Conservation (phyloP, 2,888 invertebrate genomes). For the Camponotus fellah region DNA sequence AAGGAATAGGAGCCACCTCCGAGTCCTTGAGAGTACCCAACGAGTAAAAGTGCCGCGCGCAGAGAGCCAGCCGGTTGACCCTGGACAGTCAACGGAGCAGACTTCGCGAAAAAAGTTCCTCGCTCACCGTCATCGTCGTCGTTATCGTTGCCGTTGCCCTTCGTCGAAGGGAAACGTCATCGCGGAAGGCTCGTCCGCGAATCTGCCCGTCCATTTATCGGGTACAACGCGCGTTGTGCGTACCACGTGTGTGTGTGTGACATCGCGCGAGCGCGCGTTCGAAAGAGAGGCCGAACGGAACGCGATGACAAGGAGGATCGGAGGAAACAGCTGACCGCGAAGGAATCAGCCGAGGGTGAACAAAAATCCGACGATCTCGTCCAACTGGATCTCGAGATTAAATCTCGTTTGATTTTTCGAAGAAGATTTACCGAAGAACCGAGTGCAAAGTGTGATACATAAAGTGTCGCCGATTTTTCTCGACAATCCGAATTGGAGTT, state of each 20-base stretch:
- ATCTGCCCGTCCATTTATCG: slow-evolving; percentile 14
- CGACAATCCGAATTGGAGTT: not conserved
- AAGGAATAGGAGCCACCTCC: slow-evolving; percentile 85
- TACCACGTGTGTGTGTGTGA: slow-evolving; percentile 24
- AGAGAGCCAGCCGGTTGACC: slow-evolving; percentile 85
- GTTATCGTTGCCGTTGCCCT: slow-evolving; percentile 35
- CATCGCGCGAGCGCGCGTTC: not conserved
- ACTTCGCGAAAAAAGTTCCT: slow-evolving; percentile 72
- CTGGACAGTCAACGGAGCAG: slow-evolving; percentile 79
- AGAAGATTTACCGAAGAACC: slow-evolving; percentile 62
- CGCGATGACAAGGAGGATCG: slow-evolving; percentile 43
- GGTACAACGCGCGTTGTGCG: not conserved
- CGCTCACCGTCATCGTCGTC: slow-evolving; percentile 58
- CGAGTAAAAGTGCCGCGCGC: slow-evolving; percentile 83
- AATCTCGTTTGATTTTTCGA: slow-evolving; percentile 16
- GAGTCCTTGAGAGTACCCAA: slow-evolving; percentile 85
- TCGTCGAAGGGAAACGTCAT: not conserved
- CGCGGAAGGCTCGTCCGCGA: slow-evolving; percentile 14
- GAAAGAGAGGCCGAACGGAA: slow-evolving; percentile 2
- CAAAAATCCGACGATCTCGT: not conserved
- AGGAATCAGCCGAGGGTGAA: not conserved
- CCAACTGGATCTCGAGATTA: not conserved
- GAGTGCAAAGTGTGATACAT: slow-evolving; percentile 76
- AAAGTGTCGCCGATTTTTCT: slow-evolving; percentile 47
- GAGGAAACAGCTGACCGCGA: slow-evolving; percentile 47